These are phyloP conservation scores for Caenorhabditis sp. DNA, from an alignment of 2,888 invertebrate species.

Conservation along the genomic window DNA sequence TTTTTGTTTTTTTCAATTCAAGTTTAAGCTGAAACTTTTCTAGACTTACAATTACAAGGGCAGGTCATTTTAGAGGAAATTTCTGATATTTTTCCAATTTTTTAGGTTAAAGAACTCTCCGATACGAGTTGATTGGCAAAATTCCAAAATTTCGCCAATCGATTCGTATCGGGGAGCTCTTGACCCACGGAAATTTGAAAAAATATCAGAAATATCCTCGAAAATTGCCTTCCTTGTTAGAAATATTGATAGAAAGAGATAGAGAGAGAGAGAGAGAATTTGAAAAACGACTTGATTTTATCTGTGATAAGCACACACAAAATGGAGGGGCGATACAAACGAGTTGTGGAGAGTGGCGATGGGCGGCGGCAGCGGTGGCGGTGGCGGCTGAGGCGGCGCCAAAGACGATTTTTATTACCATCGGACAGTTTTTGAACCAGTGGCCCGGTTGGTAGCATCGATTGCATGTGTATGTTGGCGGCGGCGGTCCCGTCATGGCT, in stretches of 20 bases:
- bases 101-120: too few species aligned
- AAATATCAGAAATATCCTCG: too few species aligned
- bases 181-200: too few species aligned
- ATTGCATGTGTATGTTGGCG: constrained; percentile 94
- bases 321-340: constrained; percentile 2
- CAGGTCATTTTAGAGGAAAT: too few species aligned
- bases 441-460: constrained; percentile 96
- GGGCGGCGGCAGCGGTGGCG: background rate
- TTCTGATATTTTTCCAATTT: too few species aligned
- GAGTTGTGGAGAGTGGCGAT: constrained; percentile 14
- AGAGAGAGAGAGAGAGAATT: background rate
- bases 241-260: background rate
- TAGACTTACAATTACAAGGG: too few species aligned
- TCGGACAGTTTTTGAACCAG: constrained; percentile 97
- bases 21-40: too few species aligned
- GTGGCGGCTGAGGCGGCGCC: too few species aligned
- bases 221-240: background rate
- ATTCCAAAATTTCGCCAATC: background rate
- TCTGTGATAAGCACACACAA: constrained; percentile 25
- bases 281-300: background rate
- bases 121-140: too few species aligned
- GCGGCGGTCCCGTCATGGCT: constrained; percentile 93
- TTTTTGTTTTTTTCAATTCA: constrained; percentile 8
- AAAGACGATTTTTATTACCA: constrained; percentile 78
- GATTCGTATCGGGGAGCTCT: too few species aligned